Evolutionary conservation across 30 jellyfish, hydroid and myxozoan species (phyloP).

Genomic region (Aurelia sp.): DNA sequence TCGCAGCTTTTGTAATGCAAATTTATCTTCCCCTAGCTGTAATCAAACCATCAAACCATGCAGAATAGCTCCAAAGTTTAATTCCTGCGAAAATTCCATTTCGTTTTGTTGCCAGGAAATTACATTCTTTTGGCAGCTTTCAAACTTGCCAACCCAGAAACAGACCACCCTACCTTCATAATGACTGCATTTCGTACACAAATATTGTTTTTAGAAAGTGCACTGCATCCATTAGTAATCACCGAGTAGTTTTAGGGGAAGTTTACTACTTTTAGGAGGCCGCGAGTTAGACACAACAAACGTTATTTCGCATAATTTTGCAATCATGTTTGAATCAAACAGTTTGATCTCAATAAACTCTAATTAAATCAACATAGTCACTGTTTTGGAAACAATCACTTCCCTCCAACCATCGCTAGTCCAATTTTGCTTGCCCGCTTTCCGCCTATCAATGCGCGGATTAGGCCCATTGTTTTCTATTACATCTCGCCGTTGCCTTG

Average conservation of each 20-base stretch:
- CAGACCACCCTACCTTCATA: no score
- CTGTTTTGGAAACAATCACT: conserved; percentile 32
- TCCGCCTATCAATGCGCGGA: conserved; percentile 45
- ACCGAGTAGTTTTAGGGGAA: not conserved
- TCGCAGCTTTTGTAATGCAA: no score
- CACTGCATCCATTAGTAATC: no score
- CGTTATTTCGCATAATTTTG: not conserved
- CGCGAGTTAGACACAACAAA: conserved; percentile 8
- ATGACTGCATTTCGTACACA: no score
- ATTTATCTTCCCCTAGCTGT: no score
- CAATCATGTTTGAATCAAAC: conserved; percentile 12
- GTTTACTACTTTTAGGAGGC: not conserved
- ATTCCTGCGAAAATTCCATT: no score
- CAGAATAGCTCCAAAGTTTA: no score
- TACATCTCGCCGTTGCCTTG: conserved; percentile 12
- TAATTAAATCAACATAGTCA: conserved; percentile 42
- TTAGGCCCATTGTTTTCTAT: conserved; percentile 10
- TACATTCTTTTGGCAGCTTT: no score
- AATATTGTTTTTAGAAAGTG: no score
- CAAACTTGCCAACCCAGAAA: no score
- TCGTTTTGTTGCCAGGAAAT: no score
- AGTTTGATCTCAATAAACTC: conserved; percentile 11
- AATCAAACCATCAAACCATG: no score
- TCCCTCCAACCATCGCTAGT: conserved; percentile 26
- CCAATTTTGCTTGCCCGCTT: conserved; percentile 50